A percentile compares a stretch with the other conserved stretches of the same genome.
phyloP scores from a whole-genome alignment of 1,140 invertebrate species.

The Oreohelix idahoensis region DNA sequence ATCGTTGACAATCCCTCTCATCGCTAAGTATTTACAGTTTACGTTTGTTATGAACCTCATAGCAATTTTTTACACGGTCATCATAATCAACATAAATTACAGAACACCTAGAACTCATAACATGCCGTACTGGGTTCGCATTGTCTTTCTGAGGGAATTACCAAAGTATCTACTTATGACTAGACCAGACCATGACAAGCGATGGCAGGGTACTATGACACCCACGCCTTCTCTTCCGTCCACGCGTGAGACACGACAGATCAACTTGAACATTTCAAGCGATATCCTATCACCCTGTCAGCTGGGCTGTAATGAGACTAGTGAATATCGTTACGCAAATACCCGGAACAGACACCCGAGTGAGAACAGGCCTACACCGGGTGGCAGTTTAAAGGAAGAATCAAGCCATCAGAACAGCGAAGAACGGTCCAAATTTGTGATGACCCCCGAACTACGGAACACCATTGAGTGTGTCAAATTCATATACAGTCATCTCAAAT shows the following conservation, averaged over 20 bases:
- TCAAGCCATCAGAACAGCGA: slow-evolving; percentile 21
- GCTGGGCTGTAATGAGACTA: slow-evolving; percentile 79
- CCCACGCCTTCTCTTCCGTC: slow-evolving; percentile 52
- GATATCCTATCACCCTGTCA: slow-evolving; percentile 94
- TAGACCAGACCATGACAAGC: slow-evolving; percentile 68
- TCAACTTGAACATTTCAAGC: slow-evolving; percentile 79
- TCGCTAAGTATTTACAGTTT: slow-evolving; percentile 98
- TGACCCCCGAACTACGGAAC: slow-evolving; percentile 63
- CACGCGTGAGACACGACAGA: slow-evolving; percentile 68
- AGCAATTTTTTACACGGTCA: slow-evolving; percentile 97
- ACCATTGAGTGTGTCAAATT: slow-evolving; percentile 74
- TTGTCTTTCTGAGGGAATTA: slow-evolving; percentile 70
- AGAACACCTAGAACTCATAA: slow-evolving; percentile 87
- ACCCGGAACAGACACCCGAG: slow-evolving; percentile 76
- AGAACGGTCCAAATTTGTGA: slow-evolving; percentile 34
- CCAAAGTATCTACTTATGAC: slow-evolving; percentile 71
- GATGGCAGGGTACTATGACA: slow-evolving; percentile 60
- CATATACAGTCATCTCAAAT: slow-evolving; percentile 73
- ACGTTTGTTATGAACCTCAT: slow-evolving; percentile 99
- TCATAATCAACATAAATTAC: slow-evolving; percentile 99
- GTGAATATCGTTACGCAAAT: neutral
- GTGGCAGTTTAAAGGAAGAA: neutral
- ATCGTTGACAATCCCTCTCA: slow-evolving; percentile 78
- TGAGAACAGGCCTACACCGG: slow-evolving; percentile 65
- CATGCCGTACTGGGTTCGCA: slow-evolving; percentile 71